These are phyloP conservation scores for Galeopterus variegatus DNA, from an alignment of 2,113 vertebrate genomes.

Conservation along the genomic window DNA sequence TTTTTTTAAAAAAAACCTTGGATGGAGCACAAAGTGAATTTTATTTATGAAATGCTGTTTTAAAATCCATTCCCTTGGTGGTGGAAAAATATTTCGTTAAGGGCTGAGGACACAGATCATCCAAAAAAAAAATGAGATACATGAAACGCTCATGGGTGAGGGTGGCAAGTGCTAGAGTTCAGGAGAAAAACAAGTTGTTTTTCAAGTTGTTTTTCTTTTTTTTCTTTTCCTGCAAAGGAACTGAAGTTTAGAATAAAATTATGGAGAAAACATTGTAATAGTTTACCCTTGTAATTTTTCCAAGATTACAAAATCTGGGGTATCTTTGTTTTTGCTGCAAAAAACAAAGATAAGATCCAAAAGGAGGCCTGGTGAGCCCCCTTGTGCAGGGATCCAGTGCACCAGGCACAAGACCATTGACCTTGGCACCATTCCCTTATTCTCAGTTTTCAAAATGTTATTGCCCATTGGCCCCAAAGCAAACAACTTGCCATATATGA, in stretches of 20 bases:
- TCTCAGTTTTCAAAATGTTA: background rate
- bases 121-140: background rate
- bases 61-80: slow-evolving; percentile 46
- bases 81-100: slow-evolving; percentile 71
- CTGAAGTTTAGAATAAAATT: slow-evolving; percentile 46
- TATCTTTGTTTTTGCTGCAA: background rate
- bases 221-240: background rate
- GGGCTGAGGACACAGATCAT: slow-evolving; percentile 19
- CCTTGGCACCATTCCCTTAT: background rate
- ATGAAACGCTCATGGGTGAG: background rate
- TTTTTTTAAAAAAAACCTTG: too few relatives aligned
- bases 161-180: background rate
- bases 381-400: background rate
- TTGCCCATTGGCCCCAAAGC: background rate
- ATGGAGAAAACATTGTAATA: slow-evolving; percentile 38
- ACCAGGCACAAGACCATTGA: background rate
- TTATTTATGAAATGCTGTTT: slow-evolving; percentile 60
- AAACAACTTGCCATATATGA: background rate
- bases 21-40: slow-evolving; percentile 13
- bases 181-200: slow-evolving; percentile 73
- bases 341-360: slow-evolving; percentile 16
- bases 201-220: slow-evolving; percentile 24
- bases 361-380: background rate
- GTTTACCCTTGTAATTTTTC: background rate
- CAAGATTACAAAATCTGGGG: background rate